These are phyloP conservation scores for Heliocidaris tuberculata DNA, from an alignment of 35 echinoderm and acorn worm species.

Conservation along the genomic window DNA sequence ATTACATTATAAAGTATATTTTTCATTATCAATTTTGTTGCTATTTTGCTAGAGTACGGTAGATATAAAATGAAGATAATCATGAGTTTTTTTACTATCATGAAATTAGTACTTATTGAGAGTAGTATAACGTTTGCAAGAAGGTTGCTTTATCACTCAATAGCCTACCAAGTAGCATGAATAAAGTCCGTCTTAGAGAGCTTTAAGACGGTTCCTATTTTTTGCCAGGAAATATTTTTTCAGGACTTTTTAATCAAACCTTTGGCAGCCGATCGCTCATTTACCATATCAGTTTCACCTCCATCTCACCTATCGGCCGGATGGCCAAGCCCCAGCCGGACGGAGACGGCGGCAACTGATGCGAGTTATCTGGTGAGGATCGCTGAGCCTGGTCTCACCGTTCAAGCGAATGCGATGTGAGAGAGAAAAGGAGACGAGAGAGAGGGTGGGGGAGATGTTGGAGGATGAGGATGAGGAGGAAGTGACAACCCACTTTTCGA, in stretches of 20 bases:
- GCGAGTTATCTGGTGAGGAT: conserved; percentile 17
- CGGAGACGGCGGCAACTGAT: conserved; percentile 34
- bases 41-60: too few relatives aligned
- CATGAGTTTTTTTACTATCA: too few relatives aligned
- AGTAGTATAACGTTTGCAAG: too few relatives aligned
- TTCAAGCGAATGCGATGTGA: neutral
- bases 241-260: neutral
- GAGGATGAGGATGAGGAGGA: neutral
- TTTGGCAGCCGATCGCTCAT: neutral
- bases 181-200: too few relatives aligned
- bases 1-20: too few relatives aligned
- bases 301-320: neutral
- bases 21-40: too few relatives aligned
- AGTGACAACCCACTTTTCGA: neutral
- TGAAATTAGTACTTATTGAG: too few relatives aligned
- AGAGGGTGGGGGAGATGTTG: neutral
- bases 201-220: neutral
- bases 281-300: neutral
- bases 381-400: neutral
- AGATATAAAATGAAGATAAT: too few relatives aligned
- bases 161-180: too few relatives aligned
- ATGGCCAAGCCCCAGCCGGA: conserved; percentile 31
- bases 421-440: conserved; percentile 12
- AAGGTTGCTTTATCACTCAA: too few relatives aligned
- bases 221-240: neutral